Conservation (phyloP, 2,888 invertebrate genomes). For the Acronicta alni region DNA sequence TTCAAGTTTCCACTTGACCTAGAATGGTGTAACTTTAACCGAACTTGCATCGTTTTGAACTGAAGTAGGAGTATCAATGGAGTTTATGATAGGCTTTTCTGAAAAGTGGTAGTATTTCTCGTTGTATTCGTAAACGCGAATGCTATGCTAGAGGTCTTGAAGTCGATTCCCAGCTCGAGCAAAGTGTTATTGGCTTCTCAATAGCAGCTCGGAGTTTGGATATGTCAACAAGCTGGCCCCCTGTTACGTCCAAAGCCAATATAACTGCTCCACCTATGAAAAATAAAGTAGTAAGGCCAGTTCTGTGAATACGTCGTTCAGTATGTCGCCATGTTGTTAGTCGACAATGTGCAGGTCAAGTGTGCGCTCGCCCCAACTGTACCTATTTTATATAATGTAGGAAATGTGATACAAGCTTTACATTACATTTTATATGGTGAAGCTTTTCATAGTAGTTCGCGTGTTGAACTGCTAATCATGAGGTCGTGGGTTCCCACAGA, state of each 20-base stretch:
- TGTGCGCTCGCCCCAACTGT: conserved; percentile 35
- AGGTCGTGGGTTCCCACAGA: no score
- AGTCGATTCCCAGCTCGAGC: no score
- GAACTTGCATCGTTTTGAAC: conserved; percentile 1
- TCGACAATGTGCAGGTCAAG: conserved; percentile 55
- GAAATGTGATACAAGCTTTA: conserved; percentile 10
- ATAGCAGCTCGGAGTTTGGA: no score
- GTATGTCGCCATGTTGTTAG: conserved; percentile 42
- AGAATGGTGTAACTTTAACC: conserved; percentile 12
- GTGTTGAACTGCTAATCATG: no score
- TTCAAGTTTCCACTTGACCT: conserved; percentile 42
- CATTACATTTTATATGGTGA: neutral
- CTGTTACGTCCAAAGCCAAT: no score
- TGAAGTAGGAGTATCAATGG: neutral
- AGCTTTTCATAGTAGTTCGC: no score
- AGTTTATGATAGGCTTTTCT: neutral
- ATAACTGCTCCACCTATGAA: no score
- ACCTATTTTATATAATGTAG: neutral
- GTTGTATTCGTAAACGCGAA: no score
- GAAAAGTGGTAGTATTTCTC: neutral
- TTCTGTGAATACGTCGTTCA: conserved; percentile 9
- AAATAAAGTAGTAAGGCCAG: conserved; percentile 10
- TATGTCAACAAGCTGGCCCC: no score
- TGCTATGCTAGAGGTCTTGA: no score
- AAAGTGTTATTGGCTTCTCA: no score